Base-by-base conservation (phyloP, 1,140 invertebrate species). In the Arion vulgaris region DNA sequence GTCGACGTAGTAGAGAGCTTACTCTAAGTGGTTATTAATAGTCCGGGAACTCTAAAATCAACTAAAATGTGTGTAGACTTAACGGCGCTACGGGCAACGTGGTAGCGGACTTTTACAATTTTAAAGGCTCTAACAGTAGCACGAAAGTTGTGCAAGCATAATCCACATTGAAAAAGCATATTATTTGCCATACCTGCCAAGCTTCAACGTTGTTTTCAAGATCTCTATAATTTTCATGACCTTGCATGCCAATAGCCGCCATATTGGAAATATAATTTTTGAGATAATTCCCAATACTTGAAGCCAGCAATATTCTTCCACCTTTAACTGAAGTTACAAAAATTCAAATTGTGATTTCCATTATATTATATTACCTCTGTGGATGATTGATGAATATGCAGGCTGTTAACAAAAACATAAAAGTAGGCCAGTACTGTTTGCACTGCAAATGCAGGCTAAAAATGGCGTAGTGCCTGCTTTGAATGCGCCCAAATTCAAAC, bases 241-340 rank as follows among this genome's bases (percentile, higher is more conserved):
- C 76, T 78, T 78, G 76, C 76, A 66, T 62, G 76, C 51, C 57
- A 39, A 78, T n/a, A 53, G 76, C 76, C 76, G 76, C 76, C 76
- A 78, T 78, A 66, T 78, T 78, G 76, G 57, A 78, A 78, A 78
- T 66, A 7, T 11, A 66, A 66, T 32, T 7, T 34, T 28, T 57
- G 7, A 7, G 28, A 66, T 66, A 13, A 32, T 15, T 23, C 23
- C 4, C n/a, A 7, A 32, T 66, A 66, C 32, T 66, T 66, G 28
- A 32, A 32, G 19, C 7, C n/a, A 66, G 28, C 26, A 66, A 32
- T 28, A 7, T 66, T n/a, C n/a, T 62, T 66, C 51, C 15, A 57
- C 7, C 15, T 57, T 57, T 49, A 23, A 57, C 5, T 57, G 4
- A 2, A 19, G 15, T 4, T 57, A 57, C 4, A 66, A 7, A 66